A percentile compares a stretch with the other conserved stretches of the same genome.
Conservation (phyloP, 1,140 invertebrate genomes). For the Hypothenemus hampei region DNA sequence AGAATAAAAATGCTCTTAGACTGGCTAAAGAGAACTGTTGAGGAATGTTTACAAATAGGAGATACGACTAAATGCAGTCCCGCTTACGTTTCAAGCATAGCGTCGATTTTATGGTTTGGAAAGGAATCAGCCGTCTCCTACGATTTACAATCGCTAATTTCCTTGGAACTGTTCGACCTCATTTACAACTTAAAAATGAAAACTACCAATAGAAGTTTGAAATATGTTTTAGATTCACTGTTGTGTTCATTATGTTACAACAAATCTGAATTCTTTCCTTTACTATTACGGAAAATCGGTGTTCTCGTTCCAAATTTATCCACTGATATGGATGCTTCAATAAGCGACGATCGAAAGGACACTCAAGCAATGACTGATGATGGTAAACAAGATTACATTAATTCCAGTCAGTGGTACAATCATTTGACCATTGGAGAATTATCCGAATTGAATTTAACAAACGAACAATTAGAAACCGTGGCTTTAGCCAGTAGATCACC, state of each 20-base stretch:
- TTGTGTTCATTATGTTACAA: constrained; percentile 82
- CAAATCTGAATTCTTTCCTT: constrained; percentile 67
- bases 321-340: constrained; percentile 50
- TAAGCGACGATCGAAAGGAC: constrained; percentile 57
- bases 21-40: constrained; percentile 57
- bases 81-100: constrained; percentile 63
- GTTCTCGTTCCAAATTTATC: constrained; percentile 56
- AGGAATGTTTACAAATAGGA: constrained; percentile 40
- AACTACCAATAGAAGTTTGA: constrained; percentile 64
- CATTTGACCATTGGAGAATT: constrained; percentile 47
- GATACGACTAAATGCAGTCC: constrained; percentile 44
- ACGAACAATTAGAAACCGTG: constrained; percentile 66
- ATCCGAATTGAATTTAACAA: constrained; percentile 51
- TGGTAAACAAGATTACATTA: constrained; percentile 55
- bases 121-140: constrained; percentile 58
- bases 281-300: constrained; percentile 67
- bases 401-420: constrained; percentile 54
- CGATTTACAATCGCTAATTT: constrained; percentile 60
- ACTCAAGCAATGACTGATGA: constrained; percentile 63
- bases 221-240: constrained; percentile 71
- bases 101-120: constrained; percentile 76
- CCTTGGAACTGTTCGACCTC: constrained; percentile 63
- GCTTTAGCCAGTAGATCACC: constrained; percentile 72
- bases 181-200: constrained; percentile 72
- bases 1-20: constrained; percentile 55